These are phyloP conservation scores for Cerastis rubricosa DNA, from an alignment of 2,888 invertebrate genomes.

Conservation along the genomic window DNA sequence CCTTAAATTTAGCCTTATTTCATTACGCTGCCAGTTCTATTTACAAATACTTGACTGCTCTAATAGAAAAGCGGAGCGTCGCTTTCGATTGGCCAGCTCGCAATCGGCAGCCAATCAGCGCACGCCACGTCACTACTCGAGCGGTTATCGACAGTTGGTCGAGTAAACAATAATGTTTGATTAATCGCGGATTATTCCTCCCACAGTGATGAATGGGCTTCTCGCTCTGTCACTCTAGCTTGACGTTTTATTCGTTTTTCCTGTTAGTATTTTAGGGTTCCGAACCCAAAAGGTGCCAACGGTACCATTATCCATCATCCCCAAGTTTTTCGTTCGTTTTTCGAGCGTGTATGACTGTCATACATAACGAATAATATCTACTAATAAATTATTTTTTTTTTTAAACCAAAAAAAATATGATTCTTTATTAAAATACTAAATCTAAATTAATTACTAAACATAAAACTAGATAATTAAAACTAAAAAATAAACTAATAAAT, in stretches of 20 bases:
- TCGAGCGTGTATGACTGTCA: neutral
- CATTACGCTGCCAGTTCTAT: slow-evolving; percentile 25
- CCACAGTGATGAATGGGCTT: slow-evolving; percentile 47
- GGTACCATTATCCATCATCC: neutral
- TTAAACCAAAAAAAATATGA: too few species aligned
- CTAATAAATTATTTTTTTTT: too few species aligned
- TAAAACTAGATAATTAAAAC: too few species aligned
- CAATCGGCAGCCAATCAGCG: slow-evolving; percentile 53
- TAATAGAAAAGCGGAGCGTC: slow-evolving; percentile 41
- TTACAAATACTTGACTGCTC: slow-evolving; percentile 50
- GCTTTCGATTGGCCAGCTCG: slow-evolving; percentile 47
- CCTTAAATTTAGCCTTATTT: neutral
- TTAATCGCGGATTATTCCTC: slow-evolving; percentile 60
- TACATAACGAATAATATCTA: neutral
- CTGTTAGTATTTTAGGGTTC: slow-evolving; percentile 18
- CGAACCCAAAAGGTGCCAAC: neutral
- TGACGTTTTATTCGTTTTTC: slow-evolving; percentile 46
- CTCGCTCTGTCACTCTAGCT: slow-evolving; percentile 35
- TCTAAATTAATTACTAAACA: too few species aligned
- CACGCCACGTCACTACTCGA: slow-evolving; percentile 53
- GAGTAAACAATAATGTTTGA: slow-evolving; percentile 60
- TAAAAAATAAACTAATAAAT: too few species aligned
- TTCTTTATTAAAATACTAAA: too few species aligned
- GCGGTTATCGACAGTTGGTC: slow-evolving; percentile 54
- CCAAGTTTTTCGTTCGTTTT: neutral